Evolutionary conservation across 2,113 vertebrate genomes (phyloP), one percentile per base, ranked within the genome.

Genomic region (Stercorarius parasiticus): DNA sequence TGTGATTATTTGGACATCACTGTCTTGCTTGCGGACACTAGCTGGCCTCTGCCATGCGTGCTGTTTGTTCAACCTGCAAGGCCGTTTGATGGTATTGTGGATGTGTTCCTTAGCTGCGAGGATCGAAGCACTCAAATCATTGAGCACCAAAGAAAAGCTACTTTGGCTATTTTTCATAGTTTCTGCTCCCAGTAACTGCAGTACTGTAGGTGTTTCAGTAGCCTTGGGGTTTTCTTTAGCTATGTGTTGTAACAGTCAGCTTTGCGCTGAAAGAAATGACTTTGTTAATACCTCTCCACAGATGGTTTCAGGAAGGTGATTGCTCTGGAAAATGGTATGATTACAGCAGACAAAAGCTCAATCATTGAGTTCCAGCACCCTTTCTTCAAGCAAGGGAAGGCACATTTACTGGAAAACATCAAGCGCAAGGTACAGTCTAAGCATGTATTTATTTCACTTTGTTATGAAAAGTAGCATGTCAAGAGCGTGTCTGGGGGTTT

Each of bases 271-370:
- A 81, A 91, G 34, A 92, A 78, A 62, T 87, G 4, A 43, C n/a
- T 58, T 27, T 52, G 49, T 72, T 69, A 61, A 67, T 87, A 18
- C n/a, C 34, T 91, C 25, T 82, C 69, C 50, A 49, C 93, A 98
- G 98, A 98, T 97, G 98, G 98, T 30, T 98, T 98, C 96, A 96
- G 96, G 74, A 98, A 98, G 71, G 88, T 98, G 88, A 89, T 97
- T 64, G 83, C 94, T 47, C 58, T 96, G 61, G 97, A 98, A 50
- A 97, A 88, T 82, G 97, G 95, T 32, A 98, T 97, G 65, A 80
- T 95, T 67, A 95, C 72, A 70, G 82, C 85, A 45, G 96, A 97
- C 40, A 97, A 97, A n/a, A 95, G 76, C 49, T 72, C 90, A 11
- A 43, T 83, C 58, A 97, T 97, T 80, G 97, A 98, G 89, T 98